Evolutionary conservation across 2,797 vertebrate species (phyloP), one percentile per base, ranked within the genome.

Genomic region (Sphenopsis melanotis): DNA sequence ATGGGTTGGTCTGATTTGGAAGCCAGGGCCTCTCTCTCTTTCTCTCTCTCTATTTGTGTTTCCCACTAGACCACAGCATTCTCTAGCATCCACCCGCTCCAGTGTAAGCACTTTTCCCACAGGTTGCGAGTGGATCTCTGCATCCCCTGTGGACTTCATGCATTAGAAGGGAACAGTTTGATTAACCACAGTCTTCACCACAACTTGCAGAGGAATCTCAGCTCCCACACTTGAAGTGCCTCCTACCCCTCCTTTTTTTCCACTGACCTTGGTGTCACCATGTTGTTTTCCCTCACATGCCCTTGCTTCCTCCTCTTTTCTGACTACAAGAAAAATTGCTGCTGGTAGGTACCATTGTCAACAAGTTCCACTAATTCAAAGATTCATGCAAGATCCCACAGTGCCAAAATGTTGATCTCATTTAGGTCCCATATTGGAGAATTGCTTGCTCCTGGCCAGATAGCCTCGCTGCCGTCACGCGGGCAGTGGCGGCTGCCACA

Each of bases 401-500:
- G 26, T 24, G 49, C 21, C 49, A 52, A 78, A 44, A 26, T 15
- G 8, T 44, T 44, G 32, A 36, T 44, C 49, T 53, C 2, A 1
- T 53, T 20, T 19, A 36, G 15, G 60, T 78, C 24, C 32, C 10
- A 7, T 0, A 0, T 6, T 2, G 1, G 12, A 12, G 15, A 42
- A 10, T 22, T 1, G 0, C 9, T 52, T 1, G 0, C 30, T 39
- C 36, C 36, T 0, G 2, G 13, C 14, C 57, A n/a, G 36, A 6
- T 6, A 5, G 30, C 9, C 30, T 32, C 0, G 1, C 29, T 3
- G 4, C 36, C 30, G 14, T 27, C 23, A 6, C 2, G 0, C 3
- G 1, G 11, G 41, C 15, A 29, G 26, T 8, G 19, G 24, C 0
- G 0, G 24, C 52, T 1, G 5, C 7, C 5, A 2, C 29, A 26